Evolutionary conservation across 2,888 invertebrate genomes (phyloP).

Genomic region (Gibbula magus): DNA sequence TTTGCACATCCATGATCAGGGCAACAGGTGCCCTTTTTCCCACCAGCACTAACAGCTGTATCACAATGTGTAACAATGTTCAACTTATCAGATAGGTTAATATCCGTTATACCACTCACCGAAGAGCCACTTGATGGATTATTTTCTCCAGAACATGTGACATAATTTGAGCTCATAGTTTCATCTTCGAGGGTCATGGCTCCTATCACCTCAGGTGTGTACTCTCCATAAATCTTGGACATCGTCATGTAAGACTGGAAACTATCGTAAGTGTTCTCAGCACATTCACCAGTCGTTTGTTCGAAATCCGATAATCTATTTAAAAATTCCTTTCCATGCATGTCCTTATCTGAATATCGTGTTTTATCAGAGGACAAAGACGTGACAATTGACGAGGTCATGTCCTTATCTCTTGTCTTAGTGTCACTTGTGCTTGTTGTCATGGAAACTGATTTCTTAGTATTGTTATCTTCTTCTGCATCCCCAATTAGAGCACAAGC

Average conservation of each 20-base stretch:
- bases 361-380: too few relatives aligned
- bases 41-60: too few relatives aligned
- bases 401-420: background rate
- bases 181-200: background rate
- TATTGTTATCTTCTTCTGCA: background rate
- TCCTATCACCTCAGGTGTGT: background rate
- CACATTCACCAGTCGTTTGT: background rate
- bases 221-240: background rate
- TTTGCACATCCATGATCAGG: too few relatives aligned
- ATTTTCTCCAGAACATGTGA: background rate
- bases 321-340: background rate
- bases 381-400: background rate
- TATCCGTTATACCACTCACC: too few relatives aligned
- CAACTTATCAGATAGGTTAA: too few relatives aligned
- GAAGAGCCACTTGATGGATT: background rate
- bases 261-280: background rate
- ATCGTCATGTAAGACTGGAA: conserved; percentile 1
- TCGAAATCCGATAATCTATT: background rate
- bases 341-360: too few relatives aligned
- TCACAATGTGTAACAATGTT: too few relatives aligned
- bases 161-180: background rate
- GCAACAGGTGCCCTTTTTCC: too few relatives aligned
- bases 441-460: background rate
- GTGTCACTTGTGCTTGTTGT: too few relatives aligned
- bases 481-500: conserved; percentile 32